Evolutionary conservation across 2,113 vertebrate genomes (phyloP).

Genomic region (Actenoides hombroni): DNA sequence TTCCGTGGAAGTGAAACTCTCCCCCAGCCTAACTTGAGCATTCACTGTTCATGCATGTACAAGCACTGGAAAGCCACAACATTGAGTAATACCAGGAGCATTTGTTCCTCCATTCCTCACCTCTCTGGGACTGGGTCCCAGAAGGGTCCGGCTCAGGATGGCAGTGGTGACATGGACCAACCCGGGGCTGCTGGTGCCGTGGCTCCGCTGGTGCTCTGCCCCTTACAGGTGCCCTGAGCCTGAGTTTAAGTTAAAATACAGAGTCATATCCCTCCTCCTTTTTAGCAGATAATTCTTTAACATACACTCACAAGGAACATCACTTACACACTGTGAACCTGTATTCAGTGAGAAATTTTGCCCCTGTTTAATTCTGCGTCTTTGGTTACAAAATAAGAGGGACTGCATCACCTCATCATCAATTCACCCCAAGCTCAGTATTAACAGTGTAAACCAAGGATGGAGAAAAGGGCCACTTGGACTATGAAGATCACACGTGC

Average conservation of each 20-base stretch:
- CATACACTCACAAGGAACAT: neutral
- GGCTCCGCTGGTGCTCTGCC: neutral
- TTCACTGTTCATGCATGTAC: neutral
- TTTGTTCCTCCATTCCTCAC: neutral
- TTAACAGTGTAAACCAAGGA: neutral
- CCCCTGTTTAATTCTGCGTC: neutral
- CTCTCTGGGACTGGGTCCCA: neutral
- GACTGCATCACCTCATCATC: neutral
- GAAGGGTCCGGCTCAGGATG: neutral
- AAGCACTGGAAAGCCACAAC: neutral
- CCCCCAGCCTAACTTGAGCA: neutral
- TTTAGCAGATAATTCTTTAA: neutral
- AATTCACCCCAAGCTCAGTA: neutral
- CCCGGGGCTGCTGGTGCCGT: no score
- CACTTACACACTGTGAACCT: neutral
- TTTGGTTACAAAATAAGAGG: neutral
- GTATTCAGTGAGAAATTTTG: neutral
- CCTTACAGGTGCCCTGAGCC: neutral
- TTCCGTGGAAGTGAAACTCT: neutral
- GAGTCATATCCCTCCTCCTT: neutral
- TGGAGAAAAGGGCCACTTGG: neutral
- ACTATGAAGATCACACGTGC: accelerated
- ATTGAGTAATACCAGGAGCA: neutral
- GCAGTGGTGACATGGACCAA: neutral
- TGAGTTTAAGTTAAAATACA: neutral